Evolutionary conservation across 2,113 vertebrate genomes (phyloP).

Genomic region (Chlamydotis undulata): DNA sequence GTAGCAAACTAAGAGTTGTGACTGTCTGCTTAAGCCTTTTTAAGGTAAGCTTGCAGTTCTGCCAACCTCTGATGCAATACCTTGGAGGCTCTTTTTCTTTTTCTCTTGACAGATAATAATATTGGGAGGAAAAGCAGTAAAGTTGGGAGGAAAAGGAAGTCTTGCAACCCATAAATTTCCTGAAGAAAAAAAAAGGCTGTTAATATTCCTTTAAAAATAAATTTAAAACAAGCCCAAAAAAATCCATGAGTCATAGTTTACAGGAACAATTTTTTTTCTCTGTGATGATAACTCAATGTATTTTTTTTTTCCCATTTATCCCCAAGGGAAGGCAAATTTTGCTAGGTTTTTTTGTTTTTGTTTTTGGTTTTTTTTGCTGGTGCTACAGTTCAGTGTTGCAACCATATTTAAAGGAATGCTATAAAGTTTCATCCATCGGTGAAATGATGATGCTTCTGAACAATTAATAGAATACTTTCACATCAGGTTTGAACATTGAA

Average conservation of each 20-base stretch:
- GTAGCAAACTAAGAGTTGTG: not conserved
- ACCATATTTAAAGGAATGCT: not conserved
- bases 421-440: not conserved
- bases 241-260: not conserved
- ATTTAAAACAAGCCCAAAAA: not conserved
- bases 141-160: slow-evolving; percentile 4
- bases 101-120: not conserved
- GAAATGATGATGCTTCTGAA: not conserved
- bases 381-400: not conserved
- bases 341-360: not conserved
- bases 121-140: not conserved
- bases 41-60: not conserved
- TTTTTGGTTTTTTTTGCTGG: not conserved
- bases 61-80: not conserved
- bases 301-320: not conserved
- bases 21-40: not conserved
- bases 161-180: slow-evolving; percentile 5
- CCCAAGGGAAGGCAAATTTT: not conserved
- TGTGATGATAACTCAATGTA: not conserved
- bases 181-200: not conserved
- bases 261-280: not conserved
- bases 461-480: not conserved
- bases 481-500: not conserved
- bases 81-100: not conserved
- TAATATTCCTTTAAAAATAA: not conserved